Evolutionary conservation across 1,140 invertebrate genomes (phyloP), one percentile per base, ranked within the genome.

Genomic region (Proctacanthus coquilletti): DNA sequence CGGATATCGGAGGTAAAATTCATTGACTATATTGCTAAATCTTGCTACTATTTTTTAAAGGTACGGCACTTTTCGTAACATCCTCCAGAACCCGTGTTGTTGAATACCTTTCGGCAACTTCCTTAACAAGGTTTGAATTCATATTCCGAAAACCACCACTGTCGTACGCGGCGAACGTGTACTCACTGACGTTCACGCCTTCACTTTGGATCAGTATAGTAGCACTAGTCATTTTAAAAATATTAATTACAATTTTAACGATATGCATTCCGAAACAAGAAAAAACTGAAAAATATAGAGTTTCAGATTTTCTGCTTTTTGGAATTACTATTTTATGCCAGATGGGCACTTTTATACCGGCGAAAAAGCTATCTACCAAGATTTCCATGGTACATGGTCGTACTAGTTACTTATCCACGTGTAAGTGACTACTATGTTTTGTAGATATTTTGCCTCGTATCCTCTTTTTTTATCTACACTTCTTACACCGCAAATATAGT

Each of bases 401-500:
- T 37, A 38, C 11, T 36, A 13, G 31, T 18, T 10, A 9, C 6
- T n/a, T n/a, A n/a, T n/a, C n/a, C n/a, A n/a, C n/a, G n/a, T n/a
- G n/a, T n/a, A n/a, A n/a, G n/a, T n/a, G n/a, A n/a, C n/a, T n/a
- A n/a, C n/a, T n/a, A n/a, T n/a, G n/a, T n/a, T n/a, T n/a, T n/a
- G n/a, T 14, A 40, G 38, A 39, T 46, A 9, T 33, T 39, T 17
- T 21, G 37, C 3, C 43, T 45, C 17, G 13, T 49, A 20, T 18
- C 32, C 9, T 38, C 43, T 11, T 38, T 46, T 18, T 45, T 49
- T 29, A 36, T 65, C 1, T 64, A 64, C 40, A 52, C 56, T 1
- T 53, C 63, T 3, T 66, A 65, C 40, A 58, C 62, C 10, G 64
- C 64, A 2, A 60, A 61, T 36, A 66, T 66, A 27, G 66, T 70